Evolutionary conservation across 2,888 invertebrate genomes (phyloP), one percentile per base, ranked within the genome.

Genomic region (Mythimna ferrago): DNA sequence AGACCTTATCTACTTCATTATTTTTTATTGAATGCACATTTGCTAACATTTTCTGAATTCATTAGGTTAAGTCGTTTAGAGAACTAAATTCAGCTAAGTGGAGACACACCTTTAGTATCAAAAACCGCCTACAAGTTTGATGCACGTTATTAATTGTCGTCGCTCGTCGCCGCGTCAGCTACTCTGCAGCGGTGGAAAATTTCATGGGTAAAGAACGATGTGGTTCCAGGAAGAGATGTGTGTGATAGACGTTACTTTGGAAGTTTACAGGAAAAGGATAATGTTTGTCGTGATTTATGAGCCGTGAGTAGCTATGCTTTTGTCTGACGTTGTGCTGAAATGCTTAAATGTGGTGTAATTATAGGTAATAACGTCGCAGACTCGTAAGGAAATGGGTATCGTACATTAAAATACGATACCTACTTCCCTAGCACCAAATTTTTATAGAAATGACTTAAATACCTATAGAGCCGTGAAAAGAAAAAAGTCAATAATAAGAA

Each of bases 101-200:
- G 7, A 21, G 6, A 11, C 5, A 11, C 41, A 21, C 14, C 61
- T 21, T 61, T 60, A 61, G 44, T 48, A 84, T 78, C 84, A 86
- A 80, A 78, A 80, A 73, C 69, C 38, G 71, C 68, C 60, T 64
- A 74, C 66, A 75, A 73, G 76, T 83, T 77, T 78, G 73, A 82
- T 81, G 80, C 61, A 63, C 53, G 77, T 86, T 86, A 86, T 84
- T 85, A 86, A 84, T 86, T 78, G 76, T 68, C 56, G 56, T 32
- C 56, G 41, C 38, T 68, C 53, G 38, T 21, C 44, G 66, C 48
- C 60, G 41, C 54, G 66, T 54, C 80, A 70, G 63, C 57, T 26
- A 38, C 54, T 65, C 61, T 53, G 56, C 64, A 65, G 65, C 19
- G 44, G n/a, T 35, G 38, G 44, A 44, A 64, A 26, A 64, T 56